phyloP scores from a whole-genome alignment of 2,888 invertebrate species.

The Yponomeuta evonymella region DNA sequence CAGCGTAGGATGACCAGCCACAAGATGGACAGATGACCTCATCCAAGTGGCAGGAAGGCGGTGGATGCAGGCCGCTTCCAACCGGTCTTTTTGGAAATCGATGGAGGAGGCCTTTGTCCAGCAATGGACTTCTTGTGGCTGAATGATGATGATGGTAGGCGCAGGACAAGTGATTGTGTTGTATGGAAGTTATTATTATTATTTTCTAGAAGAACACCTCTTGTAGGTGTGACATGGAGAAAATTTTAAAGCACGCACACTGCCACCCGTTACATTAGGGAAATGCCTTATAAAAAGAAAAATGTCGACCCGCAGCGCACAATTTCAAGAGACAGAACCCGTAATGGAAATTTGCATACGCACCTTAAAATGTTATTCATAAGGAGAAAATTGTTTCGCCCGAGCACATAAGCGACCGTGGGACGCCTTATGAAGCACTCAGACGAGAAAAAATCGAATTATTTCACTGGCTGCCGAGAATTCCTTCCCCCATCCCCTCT shows the following conservation, averaged over 20 bases:
- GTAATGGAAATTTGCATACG: conserved; percentile 72
- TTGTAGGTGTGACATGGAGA: background rate
- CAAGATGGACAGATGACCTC: too few relatives aligned
- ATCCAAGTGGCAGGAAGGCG: too few relatives aligned
- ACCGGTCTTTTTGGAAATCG: too few relatives aligned
- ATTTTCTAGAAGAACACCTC: background rate
- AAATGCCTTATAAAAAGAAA: conserved; percentile 26
- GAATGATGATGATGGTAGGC: too few relatives aligned
- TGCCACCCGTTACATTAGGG: background rate
- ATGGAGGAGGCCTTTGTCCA: too few relatives aligned
- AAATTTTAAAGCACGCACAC: background rate
- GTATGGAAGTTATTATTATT: too few relatives aligned
- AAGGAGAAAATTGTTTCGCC: conserved; percentile 71
- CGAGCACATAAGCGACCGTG: conserved; percentile 30
- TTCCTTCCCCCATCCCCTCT: conserved; percentile 18
- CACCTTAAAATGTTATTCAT: conserved; percentile 74
- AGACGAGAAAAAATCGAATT: conserved; percentile 61
- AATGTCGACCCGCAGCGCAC: conserved; percentile 60
- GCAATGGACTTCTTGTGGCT: too few relatives aligned
- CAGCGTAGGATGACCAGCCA: too few relatives aligned
- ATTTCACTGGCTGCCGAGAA: conserved; percentile 39
- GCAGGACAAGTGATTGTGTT: too few relatives aligned
- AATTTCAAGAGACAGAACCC: conserved; percentile 56
- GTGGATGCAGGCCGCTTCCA: too few relatives aligned
- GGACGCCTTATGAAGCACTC: conserved; percentile 38